These are phyloP conservation scores for Tokudaia tokunoshimensis DNA, from an alignment of 2,797 vertebrate genomes.

Conservation along the genomic window DNA sequence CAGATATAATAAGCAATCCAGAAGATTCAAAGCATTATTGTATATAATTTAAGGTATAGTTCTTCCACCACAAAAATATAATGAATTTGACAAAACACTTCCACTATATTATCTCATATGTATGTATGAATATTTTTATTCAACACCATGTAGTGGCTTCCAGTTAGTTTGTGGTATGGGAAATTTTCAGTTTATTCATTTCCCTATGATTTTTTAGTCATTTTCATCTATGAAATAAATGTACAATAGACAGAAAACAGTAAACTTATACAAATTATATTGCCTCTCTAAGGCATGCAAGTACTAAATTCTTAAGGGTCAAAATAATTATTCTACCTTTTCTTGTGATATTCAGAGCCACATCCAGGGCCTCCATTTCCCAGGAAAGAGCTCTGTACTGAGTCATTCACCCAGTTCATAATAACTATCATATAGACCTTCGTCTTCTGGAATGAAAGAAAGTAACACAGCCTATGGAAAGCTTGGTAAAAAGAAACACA, in stretches of 20 bases:
- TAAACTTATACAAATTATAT: background rate
- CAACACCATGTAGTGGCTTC: background rate
- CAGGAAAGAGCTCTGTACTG: background rate
- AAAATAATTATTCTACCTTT: background rate
- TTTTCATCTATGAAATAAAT: background rate
- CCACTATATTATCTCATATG: background rate
- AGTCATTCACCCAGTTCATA: background rate
- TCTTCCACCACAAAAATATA: background rate
- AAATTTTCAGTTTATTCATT: background rate
- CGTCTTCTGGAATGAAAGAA: background rate
- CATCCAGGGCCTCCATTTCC: background rate
- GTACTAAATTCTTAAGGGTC: background rate
- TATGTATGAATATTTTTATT: background rate
- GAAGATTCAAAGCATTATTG: background rate
- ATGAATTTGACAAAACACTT: conserved; percentile 28
- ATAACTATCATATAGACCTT: background rate
- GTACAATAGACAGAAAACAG: background rate
- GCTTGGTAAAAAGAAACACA: background rate
- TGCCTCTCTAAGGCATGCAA: background rate
- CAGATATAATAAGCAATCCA: background rate
- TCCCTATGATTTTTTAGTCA: background rate
- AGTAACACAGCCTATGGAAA: background rate
- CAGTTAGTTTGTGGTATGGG: background rate
- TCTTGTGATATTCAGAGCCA: background rate
- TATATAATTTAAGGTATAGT: background rate